phyloP scores from a whole-genome alignment of 2,113 vertebrate genomes.

The Callopanchax toddi region DNA sequence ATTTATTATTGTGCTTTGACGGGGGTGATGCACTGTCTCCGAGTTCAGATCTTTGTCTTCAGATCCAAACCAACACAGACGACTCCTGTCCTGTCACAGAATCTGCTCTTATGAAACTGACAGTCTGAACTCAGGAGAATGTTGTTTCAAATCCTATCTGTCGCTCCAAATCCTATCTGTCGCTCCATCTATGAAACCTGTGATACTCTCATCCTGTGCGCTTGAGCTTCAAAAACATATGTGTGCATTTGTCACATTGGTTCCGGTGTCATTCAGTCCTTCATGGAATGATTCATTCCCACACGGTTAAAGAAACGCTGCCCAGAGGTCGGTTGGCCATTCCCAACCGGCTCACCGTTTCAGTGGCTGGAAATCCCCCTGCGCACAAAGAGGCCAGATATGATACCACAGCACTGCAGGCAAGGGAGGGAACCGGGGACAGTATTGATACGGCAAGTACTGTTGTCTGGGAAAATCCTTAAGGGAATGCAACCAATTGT shows the following conservation, averaged over 20 bases:
- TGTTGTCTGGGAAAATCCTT: constrained; percentile 80
- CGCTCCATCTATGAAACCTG: neutral
- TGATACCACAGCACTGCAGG: constrained; percentile 82
- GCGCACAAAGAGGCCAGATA: constrained; percentile 81
- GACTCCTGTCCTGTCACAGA: neutral
- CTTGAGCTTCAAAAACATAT: constrained; percentile 3
- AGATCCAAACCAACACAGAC: neutral
- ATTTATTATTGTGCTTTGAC: neutral
- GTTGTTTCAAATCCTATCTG: constrained; percentile 23
- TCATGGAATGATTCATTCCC: constrained; percentile 65
- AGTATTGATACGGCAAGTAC: constrained; percentile 75
- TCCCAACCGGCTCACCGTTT: constrained; percentile 82
- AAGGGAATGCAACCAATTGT: constrained; percentile 77
- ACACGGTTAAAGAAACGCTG: constrained; percentile 74
- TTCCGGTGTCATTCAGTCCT: constrained; percentile 47
- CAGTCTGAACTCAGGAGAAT: neutral
- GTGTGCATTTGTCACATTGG: constrained; percentile 22
- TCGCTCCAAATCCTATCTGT: constrained; percentile 16
- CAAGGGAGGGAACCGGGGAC: constrained; percentile 76
- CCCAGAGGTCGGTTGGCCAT: constrained; percentile 75
- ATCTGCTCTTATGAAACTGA: neutral
- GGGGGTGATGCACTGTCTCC: neutral
- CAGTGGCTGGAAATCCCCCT: constrained; percentile 81
- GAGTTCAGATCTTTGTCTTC: neutral
- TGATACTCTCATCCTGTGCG: constrained; percentile 6